Conservation (phyloP, 2,113 vertebrate genomes). For the Irena cyanogastra region DNA sequence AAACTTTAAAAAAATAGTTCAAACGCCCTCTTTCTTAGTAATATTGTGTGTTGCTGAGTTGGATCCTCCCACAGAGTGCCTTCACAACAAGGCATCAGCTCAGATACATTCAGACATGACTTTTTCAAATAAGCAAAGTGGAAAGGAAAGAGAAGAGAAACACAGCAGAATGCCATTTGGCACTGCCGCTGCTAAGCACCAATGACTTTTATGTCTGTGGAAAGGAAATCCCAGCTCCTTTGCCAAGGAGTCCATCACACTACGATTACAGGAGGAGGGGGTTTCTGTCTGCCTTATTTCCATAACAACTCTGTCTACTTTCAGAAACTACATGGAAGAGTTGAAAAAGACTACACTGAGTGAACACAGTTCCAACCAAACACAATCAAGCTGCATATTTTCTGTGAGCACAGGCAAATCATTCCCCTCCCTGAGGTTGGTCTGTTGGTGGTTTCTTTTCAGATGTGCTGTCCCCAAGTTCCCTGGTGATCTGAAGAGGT, state of each 20-base stretch:
- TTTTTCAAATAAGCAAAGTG: neutral
- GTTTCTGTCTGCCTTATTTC: conserved; percentile 15
- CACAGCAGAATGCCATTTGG: neutral
- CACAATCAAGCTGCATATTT: neutral
- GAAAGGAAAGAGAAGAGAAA: neutral
- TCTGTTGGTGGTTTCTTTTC: neutral
- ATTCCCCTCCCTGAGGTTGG: neutral
- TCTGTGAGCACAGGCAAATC: neutral
- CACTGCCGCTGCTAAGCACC: neutral
- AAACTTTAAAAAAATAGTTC: neutral
- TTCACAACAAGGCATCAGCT: neutral
- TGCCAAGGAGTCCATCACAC: neutral
- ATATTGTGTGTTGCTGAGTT: neutral
- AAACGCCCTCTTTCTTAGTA: neutral
- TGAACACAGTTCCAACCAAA: neutral
- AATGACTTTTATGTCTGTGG: conserved; percentile 1
- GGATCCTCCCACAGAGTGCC: neutral
- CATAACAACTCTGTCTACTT: neutral
- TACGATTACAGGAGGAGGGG: neutral
- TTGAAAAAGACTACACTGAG: neutral
- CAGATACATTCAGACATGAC: neutral
- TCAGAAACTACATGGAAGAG: neutral
- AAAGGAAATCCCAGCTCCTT: conserved; percentile 23
- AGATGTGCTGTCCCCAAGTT: neutral
- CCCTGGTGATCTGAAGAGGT: neutral